phyloP scores from a whole-genome alignment of 2,888 invertebrate genomes.

The Hyposoter dolosus region DNA sequence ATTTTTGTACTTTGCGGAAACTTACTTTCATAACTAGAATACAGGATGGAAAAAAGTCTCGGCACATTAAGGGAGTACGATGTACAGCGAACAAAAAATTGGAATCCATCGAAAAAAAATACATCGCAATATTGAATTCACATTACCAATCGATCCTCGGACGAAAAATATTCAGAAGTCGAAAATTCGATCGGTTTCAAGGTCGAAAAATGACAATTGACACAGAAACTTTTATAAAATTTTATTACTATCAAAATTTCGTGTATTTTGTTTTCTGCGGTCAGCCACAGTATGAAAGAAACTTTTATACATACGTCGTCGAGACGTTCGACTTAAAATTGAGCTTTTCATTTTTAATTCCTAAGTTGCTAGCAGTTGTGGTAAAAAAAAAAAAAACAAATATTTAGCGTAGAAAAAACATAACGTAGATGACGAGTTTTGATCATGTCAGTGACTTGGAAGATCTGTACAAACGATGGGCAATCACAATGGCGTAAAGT shows the following conservation, averaged over 20 bases:
- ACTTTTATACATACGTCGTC: constrained; percentile 4
- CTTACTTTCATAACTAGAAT: background rate
- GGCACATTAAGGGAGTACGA: no score
- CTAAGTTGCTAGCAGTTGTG: constrained; percentile 37
- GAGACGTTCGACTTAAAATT: constrained; percentile 30
- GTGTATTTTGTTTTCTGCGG: background rate
- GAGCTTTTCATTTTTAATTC: constrained; percentile 19
- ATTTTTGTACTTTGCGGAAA: background rate
- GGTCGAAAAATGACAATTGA: background rate
- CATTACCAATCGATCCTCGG: background rate
- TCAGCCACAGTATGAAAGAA: constrained; percentile 1
- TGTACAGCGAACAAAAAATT: background rate
- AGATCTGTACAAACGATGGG: constrained; percentile 61
- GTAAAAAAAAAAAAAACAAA: constrained; percentile 8
- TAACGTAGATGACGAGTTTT: constrained; percentile 38
- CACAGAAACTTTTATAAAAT: background rate
- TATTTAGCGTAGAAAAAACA: constrained; percentile 24
- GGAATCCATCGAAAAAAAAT: background rate
- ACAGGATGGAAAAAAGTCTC: background rate
- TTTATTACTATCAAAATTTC: constrained; percentile 31
- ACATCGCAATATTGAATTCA: background rate
- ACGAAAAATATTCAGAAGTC: background rate
- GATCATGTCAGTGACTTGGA: constrained; percentile 57
- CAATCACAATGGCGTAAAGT: constrained; percentile 60
- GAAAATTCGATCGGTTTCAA: background rate